These are phyloP conservation scores for Seriola rivoliana DNA, from an alignment of 2,113 vertebrate species.

Conservation along the genomic window DNA sequence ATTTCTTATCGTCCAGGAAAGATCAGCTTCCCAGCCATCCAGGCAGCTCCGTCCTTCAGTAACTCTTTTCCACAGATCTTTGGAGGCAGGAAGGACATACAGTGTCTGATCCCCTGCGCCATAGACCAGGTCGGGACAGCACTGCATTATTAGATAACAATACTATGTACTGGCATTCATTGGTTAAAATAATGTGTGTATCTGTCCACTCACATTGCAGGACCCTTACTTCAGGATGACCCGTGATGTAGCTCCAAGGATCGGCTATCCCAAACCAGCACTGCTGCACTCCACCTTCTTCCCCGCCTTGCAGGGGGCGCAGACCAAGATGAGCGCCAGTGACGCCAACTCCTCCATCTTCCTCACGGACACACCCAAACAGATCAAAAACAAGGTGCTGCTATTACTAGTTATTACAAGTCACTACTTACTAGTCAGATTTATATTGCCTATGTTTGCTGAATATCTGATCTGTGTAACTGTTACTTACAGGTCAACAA, in stretches of 20 bases:
- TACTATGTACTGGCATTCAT: not conserved
- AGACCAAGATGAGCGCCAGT: slow-evolving; percentile 99
- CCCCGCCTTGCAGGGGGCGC: slow-evolving; percentile 96
- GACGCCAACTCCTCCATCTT: slow-evolving; percentile 97
- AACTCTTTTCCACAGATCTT: slow-evolving; percentile 97
- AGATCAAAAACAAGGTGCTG: slow-evolving; percentile 96
- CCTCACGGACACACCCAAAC: slow-evolving; percentile 95
- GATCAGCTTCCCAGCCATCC: slow-evolving; percentile 97
- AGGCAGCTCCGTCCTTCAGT: slow-evolving; percentile 97
- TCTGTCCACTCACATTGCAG: slow-evolving; percentile 70
- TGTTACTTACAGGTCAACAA: slow-evolving; percentile 90
- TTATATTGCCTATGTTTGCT: not conserved
- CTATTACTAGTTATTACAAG: not conserved
- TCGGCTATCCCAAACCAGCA: slow-evolving; percentile 93
- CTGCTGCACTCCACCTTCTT: slow-evolving; percentile 97
- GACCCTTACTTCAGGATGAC: slow-evolving; percentile 99
- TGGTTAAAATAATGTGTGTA: not conserved
- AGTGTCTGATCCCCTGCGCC: slow-evolving; percentile 97
- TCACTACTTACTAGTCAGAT: not conserved
- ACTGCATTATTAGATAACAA: not conserved
- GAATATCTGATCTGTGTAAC: not conserved
- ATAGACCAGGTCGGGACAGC: slow-evolving; percentile 92
- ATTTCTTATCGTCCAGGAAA: slow-evolving; percentile 87
- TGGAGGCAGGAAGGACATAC: slow-evolving; percentile 87
- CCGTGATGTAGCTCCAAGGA: slow-evolving; percentile 94